Conservation (phyloP, 1,140 invertebrate genomes). For the Vollenhovia emeryi region DNA sequence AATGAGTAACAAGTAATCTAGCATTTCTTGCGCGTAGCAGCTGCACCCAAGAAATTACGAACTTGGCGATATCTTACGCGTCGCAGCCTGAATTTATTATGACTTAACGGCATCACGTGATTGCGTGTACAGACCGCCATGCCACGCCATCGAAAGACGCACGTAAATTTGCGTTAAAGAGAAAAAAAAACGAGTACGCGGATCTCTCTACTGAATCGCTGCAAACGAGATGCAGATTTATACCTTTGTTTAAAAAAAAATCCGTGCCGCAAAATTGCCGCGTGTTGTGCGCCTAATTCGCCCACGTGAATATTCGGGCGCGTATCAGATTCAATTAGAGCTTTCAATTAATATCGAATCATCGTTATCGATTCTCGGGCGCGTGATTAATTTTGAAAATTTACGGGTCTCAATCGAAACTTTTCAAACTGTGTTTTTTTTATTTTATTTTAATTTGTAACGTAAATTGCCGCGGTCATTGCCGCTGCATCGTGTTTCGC, state of each 20-base stretch:
- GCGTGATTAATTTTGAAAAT: background rate
- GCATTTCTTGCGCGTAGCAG: constrained; percentile 37
- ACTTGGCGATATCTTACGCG: constrained; percentile 8
- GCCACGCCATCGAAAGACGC: background rate
- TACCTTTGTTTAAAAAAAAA: constrained; percentile 1
- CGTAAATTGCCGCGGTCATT: constrained; percentile 7
- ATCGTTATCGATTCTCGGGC: background rate
- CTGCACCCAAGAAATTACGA: constrained; percentile 40
- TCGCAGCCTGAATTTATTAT: constrained; percentile 15
- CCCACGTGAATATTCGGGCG: background rate
- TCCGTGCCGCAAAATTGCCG: background rate
- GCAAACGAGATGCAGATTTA: background rate
- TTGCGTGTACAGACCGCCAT: background rate
- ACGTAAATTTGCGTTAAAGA: constrained; percentile 16
- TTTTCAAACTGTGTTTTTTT: background rate
- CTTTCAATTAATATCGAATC: constrained; percentile 22
- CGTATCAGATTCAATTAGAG: constrained; percentile 8
- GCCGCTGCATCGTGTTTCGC: background rate
- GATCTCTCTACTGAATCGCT: background rate
- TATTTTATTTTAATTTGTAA: constrained; percentile 15
- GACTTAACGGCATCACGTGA: constrained; percentile 23
- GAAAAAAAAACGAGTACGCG: background rate
- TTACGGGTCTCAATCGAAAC: background rate
- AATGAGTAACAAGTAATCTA: constrained; percentile 53
- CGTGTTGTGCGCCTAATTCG: background rate